These are phyloP conservation scores for Spisula solida DNA, from an alignment of 2,888 invertebrate species.

Conservation along the genomic window DNA sequence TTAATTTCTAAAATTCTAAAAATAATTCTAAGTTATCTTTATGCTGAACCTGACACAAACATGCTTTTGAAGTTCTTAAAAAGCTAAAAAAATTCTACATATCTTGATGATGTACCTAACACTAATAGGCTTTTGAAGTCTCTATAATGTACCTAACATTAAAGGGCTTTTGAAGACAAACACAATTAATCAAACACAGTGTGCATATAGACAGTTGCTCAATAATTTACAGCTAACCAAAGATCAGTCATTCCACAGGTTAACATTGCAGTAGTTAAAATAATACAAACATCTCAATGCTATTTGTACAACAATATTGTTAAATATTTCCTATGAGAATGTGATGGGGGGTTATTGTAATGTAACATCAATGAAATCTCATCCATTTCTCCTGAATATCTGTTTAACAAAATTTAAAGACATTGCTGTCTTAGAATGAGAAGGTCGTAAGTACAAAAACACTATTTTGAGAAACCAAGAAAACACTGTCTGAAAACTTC, in stretches of 20 bases:
- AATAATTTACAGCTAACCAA: conserved; percentile 13
- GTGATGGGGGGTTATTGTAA: not conserved
- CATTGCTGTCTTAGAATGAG: too few species aligned
- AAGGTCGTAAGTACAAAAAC: too few species aligned
- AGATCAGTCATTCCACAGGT: conserved; percentile 1
- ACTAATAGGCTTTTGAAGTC: not conserved
- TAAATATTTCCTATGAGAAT: not conserved
- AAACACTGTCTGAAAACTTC: too few species aligned
- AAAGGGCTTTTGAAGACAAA: conserved; percentile 11
- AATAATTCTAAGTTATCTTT: not conserved
- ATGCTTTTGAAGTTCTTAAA: not conserved
- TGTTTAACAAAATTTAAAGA: not conserved
- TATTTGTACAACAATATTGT: not conserved
- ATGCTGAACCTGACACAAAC: not conserved
- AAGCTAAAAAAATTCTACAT: too few species aligned
- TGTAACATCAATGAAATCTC: conserved; percentile 21
- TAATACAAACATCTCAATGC: not conserved
- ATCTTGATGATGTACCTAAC: not conserved
- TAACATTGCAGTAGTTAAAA: conserved; percentile 21
- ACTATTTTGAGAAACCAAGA: too few species aligned
- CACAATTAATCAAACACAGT: conserved; percentile 10
- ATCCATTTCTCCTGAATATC: not conserved
- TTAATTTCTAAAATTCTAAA: not conserved
- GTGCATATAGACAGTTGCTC: conserved; percentile 2
- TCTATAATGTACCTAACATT: not conserved